Evolutionary conservation across 2,888 invertebrate genomes (phyloP).

Genomic region (Panopea generosa): DNA sequence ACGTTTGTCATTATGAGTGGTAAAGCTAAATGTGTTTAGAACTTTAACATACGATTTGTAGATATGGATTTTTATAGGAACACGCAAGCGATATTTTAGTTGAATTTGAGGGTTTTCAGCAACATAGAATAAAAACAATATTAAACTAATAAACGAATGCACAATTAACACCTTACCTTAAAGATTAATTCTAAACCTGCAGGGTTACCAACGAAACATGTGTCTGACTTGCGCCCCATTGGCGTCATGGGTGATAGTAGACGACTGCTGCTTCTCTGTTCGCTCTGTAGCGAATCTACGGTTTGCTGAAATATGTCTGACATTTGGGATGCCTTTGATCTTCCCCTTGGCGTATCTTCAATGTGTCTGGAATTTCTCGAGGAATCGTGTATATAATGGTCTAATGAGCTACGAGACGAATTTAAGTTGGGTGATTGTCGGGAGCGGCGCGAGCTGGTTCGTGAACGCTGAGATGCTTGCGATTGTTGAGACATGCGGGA

Average conservation of each 20-base stretch:
- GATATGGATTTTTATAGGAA: too few species aligned
- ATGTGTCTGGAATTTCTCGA: conserved; percentile 15
- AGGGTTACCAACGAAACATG: conserved; percentile 36
- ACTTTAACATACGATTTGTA: too few species aligned
- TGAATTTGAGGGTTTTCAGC: too few species aligned
- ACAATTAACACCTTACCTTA: too few species aligned
- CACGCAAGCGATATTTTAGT: too few species aligned
- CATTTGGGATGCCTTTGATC: conserved; percentile 48
- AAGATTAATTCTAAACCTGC: conserved; percentile 66
- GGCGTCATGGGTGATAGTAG: conserved; percentile 58
- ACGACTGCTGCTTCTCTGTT: conserved; percentile 13
- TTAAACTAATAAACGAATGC: too few species aligned
- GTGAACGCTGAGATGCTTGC: conserved; percentile 5
- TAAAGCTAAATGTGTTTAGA: too few species aligned
- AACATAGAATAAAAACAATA: too few species aligned
- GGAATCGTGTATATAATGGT: conserved; percentile 1
- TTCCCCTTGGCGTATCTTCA: conserved; percentile 21
- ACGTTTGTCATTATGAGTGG: too few species aligned
- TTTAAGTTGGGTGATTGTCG: conserved; percentile 35
- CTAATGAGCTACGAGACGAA: conserved; percentile 13
- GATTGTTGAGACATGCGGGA: conserved; percentile 57
- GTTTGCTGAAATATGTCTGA: conserved; percentile 51
- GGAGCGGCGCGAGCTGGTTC: conserved; percentile 34
- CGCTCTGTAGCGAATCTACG: conserved; percentile 26
- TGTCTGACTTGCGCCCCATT: conserved; percentile 52